Conservation (phyloP, 2,797 vertebrate genomes). For the Cyclura pinguis region DNA sequence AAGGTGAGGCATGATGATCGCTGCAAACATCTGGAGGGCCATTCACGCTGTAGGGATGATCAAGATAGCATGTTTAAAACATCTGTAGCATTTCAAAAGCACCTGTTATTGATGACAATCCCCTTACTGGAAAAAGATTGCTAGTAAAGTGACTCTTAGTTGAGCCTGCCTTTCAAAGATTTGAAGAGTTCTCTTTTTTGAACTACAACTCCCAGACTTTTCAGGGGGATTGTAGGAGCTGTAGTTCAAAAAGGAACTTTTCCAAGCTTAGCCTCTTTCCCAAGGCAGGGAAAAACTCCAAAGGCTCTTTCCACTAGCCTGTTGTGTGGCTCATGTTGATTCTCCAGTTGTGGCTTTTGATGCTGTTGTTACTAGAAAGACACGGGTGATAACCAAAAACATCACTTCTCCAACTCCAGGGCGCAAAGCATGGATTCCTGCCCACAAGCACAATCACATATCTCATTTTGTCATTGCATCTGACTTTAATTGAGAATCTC, state of each 20-base stretch:
- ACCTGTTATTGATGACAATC: not conserved
- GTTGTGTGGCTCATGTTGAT: not conserved
- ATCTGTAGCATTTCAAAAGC: not conserved
- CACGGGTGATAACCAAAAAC: not conserved
- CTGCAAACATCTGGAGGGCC: not conserved
- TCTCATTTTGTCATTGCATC: not conserved
- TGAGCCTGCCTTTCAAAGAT: not conserved
- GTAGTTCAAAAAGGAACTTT: not conserved
- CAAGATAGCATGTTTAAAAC: not conserved
- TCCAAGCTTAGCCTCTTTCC: not conserved
- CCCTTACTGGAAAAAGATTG: not conserved
- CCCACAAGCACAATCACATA: not conserved
- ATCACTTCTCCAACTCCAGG: not conserved
- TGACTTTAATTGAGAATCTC: constrained; percentile 37
- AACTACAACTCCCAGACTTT: not conserved
- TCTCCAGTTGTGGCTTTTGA: not conserved
- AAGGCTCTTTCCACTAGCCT: not conserved
- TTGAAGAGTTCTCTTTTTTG: not conserved
- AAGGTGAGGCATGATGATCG: not conserved
- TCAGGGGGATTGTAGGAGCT: not conserved
- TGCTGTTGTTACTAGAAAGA: not conserved
- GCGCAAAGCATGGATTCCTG: not conserved
- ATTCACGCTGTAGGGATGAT: not conserved
- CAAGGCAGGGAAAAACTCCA: not conserved
- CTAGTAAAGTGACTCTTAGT: not conserved